phyloP scores from a whole-genome alignment of 2,888 invertebrate genomes.

The Desoria tigrina region DNA sequence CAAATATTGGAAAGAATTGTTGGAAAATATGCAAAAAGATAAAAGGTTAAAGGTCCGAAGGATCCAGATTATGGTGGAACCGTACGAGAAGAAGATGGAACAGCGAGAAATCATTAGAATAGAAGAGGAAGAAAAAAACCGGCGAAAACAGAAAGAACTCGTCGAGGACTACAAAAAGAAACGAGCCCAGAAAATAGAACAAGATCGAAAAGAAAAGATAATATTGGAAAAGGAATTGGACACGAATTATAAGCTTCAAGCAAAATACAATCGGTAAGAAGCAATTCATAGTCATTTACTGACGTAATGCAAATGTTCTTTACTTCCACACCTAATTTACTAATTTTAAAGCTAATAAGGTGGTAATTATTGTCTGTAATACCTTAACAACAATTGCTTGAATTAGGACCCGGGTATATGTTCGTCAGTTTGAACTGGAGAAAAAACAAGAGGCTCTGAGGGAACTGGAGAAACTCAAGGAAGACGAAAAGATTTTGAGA shows the following conservation, averaged over 20 bases:
- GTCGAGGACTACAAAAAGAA: constrained; percentile 27
- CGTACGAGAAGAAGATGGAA: constrained; percentile 33
- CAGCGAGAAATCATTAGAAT: constrained; percentile 20
- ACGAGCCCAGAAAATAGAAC: constrained; percentile 16
- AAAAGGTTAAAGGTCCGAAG: constrained; percentile 34
- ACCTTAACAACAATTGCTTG: too few relatives aligned
- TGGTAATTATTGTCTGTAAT: too few relatives aligned
- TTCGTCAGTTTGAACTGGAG: constrained; percentile 26
- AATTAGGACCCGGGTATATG: constrained; percentile 35
- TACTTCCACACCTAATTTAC: too few relatives aligned
- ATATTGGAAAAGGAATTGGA: constrained; percentile 17
- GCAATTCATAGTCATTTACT: too few relatives aligned
- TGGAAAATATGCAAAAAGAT: constrained; percentile 40
- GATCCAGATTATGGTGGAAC: constrained; percentile 37
- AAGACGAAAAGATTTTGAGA: constrained; percentile 21
- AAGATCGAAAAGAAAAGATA: constrained; percentile 14
- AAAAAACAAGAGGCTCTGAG: constrained; percentile 19
- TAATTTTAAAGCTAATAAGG: too few relatives aligned
- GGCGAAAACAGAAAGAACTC: constrained; percentile 24
- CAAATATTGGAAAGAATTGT: constrained; percentile 37
- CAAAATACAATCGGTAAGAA: constrained; percentile 22
- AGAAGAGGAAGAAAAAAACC: constrained; percentile 20
- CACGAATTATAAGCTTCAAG: constrained; percentile 17
- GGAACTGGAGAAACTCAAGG: constrained; percentile 23
- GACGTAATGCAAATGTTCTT: constrained; percentile 15